Base-by-base conservation (phyloP, 2,113 vertebrate species). In the Piaya cayana region DNA sequence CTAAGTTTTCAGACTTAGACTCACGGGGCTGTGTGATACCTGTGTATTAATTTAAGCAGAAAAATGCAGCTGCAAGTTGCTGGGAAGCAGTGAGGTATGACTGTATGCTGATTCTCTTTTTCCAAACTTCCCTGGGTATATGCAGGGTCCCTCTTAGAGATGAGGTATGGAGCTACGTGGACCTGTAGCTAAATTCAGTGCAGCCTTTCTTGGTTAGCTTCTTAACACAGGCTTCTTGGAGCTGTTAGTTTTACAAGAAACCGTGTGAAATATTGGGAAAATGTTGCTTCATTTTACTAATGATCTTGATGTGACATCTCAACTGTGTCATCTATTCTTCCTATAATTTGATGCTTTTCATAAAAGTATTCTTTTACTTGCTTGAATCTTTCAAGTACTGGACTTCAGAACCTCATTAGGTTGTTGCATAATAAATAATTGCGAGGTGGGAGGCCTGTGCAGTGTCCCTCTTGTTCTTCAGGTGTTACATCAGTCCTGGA, bases 401-500 rank as follows among this genome's bases (percentile, higher is more conserved):
- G 36, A 49, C 60, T 79, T 75, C 62, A 68, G 45, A 15, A 2
- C 15, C 27, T 71, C 23, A 26, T 69, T 82, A 39, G 14, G 8
- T 25, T 82, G 65, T 72, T n/a, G 15, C 27, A n/a, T 0, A 3
- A 53, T 9, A 49, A 69, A 36, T 16, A n/a, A 37, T 50, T 1
- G 0, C 13, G 17, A 56, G 14, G 15, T 47, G 43, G 39, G 69
- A 49, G 45, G 42, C 12, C 42, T 72, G 12, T 59, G 34, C 36
- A 34, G 36, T 34, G 58, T 49, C 53, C 34, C 6, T 45, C 25
- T 60, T 78, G 37, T 55, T 67, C 64, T 84, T 67, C 53, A 89
- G 69, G 25, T 75, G n/a, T 84, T 96, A 22, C 60, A 36, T 95
- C 77, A 86, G 88, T 72, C 47, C 68, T 84, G 69, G 65, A 86